phyloP scores from a whole-genome alignment of 2,113 vertebrate species.

The Pimephales promelas region DNA sequence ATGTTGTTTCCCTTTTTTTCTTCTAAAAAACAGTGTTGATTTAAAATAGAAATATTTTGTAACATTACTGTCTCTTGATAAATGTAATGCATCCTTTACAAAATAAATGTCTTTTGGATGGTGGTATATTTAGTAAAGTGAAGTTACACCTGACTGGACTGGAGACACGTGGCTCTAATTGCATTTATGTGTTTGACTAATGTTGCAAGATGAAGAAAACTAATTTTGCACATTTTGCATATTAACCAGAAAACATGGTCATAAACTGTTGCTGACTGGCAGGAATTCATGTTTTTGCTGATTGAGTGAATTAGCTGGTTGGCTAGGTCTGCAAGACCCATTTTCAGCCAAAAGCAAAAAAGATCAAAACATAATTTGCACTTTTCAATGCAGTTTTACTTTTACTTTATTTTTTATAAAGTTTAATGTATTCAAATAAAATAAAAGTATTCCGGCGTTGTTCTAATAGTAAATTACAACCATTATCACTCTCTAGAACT shows the following conservation, averaged over 20 bases:
- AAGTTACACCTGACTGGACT: not conserved
- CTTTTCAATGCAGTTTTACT: not conserved
- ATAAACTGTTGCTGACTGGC: not conserved
- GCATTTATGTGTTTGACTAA: not conserved
- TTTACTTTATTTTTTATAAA: not conserved
- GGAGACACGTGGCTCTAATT: not conserved
- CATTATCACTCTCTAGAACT: not conserved
- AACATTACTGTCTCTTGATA: not conserved
- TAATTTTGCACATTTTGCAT: slow-evolving; percentile 15
- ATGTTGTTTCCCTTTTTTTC: not conserved
- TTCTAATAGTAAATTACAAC: not conserved
- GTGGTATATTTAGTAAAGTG: not conserved
- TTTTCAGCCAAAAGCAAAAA: not conserved
- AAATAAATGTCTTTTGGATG: not conserved
- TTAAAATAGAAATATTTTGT: not conserved
- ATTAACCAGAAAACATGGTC: slow-evolving; percentile 7
- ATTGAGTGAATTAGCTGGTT: not conserved
- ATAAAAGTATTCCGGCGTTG: not conserved
- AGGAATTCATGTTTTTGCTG: slow-evolving; percentile 24
- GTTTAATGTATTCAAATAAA: too few relatives aligned
- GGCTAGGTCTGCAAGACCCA: not conserved
- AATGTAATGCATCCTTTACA: not conserved
- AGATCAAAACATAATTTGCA: slow-evolving; percentile 1
- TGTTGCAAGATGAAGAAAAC: slow-evolving; percentile 14
- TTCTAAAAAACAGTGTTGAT: not conserved